Conservation (phyloP, 2,113 vertebrate species). For the Protobothrops flavoviridis region DNA sequence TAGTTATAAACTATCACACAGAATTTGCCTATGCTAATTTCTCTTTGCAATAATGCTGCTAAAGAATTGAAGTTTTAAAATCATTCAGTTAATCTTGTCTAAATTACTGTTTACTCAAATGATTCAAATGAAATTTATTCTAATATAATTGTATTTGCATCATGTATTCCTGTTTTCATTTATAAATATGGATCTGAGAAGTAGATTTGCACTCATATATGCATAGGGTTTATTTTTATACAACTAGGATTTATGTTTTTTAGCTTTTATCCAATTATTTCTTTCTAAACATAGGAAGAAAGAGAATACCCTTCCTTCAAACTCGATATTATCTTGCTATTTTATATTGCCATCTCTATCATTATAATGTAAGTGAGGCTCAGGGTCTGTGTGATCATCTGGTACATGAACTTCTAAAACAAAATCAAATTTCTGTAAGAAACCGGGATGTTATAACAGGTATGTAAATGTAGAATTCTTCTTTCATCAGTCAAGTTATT, state of each 20-base stretch:
- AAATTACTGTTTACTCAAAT: background rate
- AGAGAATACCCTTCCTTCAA: conserved; percentile 77
- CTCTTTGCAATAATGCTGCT: background rate
- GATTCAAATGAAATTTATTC: background rate
- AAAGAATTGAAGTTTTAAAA: background rate
- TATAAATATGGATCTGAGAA: background rate
- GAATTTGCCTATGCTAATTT: background rate
- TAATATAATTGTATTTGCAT: background rate
- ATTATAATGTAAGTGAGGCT: conserved; percentile 84
- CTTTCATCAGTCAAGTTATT: background rate
- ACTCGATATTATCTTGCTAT: conserved; percentile 86
- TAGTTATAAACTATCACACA: background rate
- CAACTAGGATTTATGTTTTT: background rate
- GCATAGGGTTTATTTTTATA: background rate
- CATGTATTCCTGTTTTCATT: background rate
- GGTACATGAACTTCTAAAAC: conserved; percentile 73
- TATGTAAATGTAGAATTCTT: conserved; percentile 49
- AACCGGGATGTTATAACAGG: conserved; percentile 58
- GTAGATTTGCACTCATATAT: background rate
- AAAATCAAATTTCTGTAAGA: conserved; percentile 54
- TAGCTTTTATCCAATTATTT: background rate
- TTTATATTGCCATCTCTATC: conserved; percentile 84
- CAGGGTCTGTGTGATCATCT: conserved; percentile 89
- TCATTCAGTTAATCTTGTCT: background rate
- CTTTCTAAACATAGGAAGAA: conserved; percentile 68